Evolutionary conservation across 2,113 vertebrate genomes (phyloP), one percentile per base, ranked within the genome.

Genomic region (Orcinus orca): DNA sequence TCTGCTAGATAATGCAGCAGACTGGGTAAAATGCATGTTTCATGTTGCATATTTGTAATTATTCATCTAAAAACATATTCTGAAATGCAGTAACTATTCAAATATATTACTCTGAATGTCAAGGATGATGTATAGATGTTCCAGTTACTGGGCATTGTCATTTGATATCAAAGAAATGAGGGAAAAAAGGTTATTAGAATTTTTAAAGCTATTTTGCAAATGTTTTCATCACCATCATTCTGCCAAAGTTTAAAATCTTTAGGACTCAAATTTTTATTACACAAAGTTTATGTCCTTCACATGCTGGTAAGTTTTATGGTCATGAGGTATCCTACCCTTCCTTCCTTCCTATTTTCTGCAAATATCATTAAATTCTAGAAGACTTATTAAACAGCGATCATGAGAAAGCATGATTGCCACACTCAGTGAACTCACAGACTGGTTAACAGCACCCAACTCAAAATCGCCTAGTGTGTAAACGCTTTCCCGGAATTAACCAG

Each of bases 51-150:
- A 85, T 91, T 91, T 93, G 44, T 55, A 76, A 84, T 80, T 62
- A 84, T n/a, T 96, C 47, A 79, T 36, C 31, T 88, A 53, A 92
- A 71, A 96, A 76, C 38, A 14, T 50, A 80, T 88, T 95, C 33
- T 93, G 76, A 95, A 95, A 84, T 65, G 7, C 26, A 90, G 29
- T 92, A 74, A 82, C 18, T 4, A 71, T 95, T 97, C 63, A 90
- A 44, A 90, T 71, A 81, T 67, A 76, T 55, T 95, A 71, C 94
- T 84, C 77, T 93, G 63, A 84, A 85, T 77, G 90, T 96, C 33
- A 68, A 44, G 33, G 11, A 87, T 79, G 50, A 68, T 70, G 9
- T 62, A 33, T 63, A 74, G n/a, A 65, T 63, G 26, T 74, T 87
- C 74, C 41, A 70, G 58, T 87, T 74, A 88, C 2, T 60, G 29